Evolutionary conservation across 2,888 invertebrate genomes (phyloP), one percentile per base, ranked within the genome.

Genomic region (Epistrophe eligans): DNA sequence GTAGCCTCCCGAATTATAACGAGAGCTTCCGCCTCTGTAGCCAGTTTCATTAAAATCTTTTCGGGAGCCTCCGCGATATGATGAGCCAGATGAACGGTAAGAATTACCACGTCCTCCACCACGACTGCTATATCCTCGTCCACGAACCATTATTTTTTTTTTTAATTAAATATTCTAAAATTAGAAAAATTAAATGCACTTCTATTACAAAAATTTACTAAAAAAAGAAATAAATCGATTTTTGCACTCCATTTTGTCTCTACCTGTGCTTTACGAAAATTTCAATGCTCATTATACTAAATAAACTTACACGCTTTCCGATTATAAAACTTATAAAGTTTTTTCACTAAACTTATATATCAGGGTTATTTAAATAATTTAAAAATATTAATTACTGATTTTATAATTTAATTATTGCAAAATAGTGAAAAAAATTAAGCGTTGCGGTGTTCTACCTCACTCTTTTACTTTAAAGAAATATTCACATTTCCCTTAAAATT

Each of bases 51-150:
- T 89, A n/a, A 90, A 91, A 10, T 91, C 90, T 8, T 91, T 90
- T 58, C 92, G 90, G 6, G 91, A 91, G 50, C 91, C 90, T 64
- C 92, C 91, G 40, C 92, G 91, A 7, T 90, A 90, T 38, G 88
- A 89, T 0, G 89, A 89, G 19, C 89, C 89, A 55, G 91, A 91
- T 35, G 91, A 91, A 4, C 92, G 89, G 74, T 90, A 91, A 19
- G 90, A 90, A 17, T 90, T 91, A 64, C 91, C 90, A 57, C 90
- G 89, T 38, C 90, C 90, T 9, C 89, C 88, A 15, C 88, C 88
- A 9, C 91, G 90, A 84, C 90, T 90, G 83, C 90, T 90, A 76
- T 91, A 91, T 28, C 91, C 91, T 67, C 91, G 88, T 67, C 89
- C 88, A 67, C 91, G 91, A 73, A 91, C 91, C 91, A 91, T 40